Percentiles rank a stretch among this genome's conserved stretches.
These are phyloP conservation scores for Phymanthus crucifer DNA, from an alignment of 92 coral and sea anemone genomes.

Conservation along the genomic window DNA sequence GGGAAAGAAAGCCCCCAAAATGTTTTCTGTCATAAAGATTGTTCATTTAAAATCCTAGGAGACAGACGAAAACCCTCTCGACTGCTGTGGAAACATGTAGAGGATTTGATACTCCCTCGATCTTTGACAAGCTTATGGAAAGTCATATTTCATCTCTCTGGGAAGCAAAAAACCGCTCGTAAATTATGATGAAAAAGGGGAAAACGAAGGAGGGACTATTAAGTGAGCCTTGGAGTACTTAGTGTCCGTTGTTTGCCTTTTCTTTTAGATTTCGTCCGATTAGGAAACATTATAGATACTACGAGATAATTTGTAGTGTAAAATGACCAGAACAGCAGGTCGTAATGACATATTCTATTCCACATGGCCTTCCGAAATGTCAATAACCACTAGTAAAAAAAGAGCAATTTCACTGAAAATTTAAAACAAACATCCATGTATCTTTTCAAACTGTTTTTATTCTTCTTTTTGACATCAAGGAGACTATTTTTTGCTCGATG, in stretches of 20 bases:
- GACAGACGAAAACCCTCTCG: neutral
- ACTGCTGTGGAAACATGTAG: constrained; percentile 29
- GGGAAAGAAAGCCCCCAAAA: neutral
- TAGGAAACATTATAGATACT: constrained; percentile 8
- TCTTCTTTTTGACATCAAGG: neutral
- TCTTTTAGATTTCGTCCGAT: constrained; percentile 5
- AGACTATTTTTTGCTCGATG: neutral
- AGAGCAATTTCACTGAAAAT: neutral
- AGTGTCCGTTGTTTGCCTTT: neutral
- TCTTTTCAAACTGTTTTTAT: neutral
- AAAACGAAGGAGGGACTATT: neutral
- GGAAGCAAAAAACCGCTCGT: neutral
- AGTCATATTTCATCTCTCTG: constrained; percentile 8
- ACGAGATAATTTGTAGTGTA: neutral
- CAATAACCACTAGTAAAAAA: constrained; percentile 15
- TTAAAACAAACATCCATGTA: constrained; percentile 11
- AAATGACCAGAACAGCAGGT: constrained; percentile 26
- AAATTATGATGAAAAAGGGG: neutral
- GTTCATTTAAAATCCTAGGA: constrained; percentile 15
- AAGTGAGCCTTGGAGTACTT: neutral
- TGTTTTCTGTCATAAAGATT: constrained; percentile 11
- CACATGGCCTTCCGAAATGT: constrained; percentile 27
- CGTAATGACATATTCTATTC: constrained; percentile 15
- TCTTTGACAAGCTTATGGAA: constrained; percentile 17
- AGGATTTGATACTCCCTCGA: constrained; percentile 8